Base-by-base conservation (phyloP, 2,797 vertebrate genomes). In the Vespertilio murinus region DNA sequence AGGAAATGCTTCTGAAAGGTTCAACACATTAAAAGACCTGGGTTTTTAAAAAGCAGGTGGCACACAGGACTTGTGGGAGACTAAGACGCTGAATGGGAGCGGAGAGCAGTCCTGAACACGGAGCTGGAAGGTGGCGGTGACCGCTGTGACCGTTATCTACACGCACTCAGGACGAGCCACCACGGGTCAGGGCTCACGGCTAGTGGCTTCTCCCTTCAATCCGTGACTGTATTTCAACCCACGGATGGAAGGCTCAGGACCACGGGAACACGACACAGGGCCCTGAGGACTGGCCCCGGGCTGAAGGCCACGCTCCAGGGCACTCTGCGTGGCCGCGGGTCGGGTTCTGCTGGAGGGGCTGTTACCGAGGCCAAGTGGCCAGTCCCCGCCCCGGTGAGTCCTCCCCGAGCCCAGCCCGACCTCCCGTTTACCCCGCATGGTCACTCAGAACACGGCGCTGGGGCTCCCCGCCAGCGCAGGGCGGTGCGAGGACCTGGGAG, bases 1-100 rank as follows among this genome's bases (percentile, higher is more conserved):
- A 30, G n/a, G 40, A 92, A 95, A 84, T 69, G 45, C 10, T 88
- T 80, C 75, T 94, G 93, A 77, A 87, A 90, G 65, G 25, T 56
- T 81, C 91, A 16, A 89, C 82, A 7, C 64, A 91, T 74, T 83
- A 47, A 91, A 45, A 92, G 18, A 64, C 28, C 30, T 18, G 40
- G 13, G 33, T n/a, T 25, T 78, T 14, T 38, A 20, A 59, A 92
- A 83, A 47, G 61, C 12, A 20, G 45, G 69, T 33, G 59, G 73
- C 12, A 80, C 47, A 13, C 33, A 4, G 3, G 52, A 17, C 23
- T 28, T 28, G 9, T 30, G 6, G 5, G 75, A 23, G 25, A 56
- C 38, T 28, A 84, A 81, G 59, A 13, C 35, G 49, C 17, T 18
- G 28, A 40, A 45, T 71, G 25, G 45, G 77, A 83, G 35, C 40